phyloP scores from a whole-genome alignment of 2,888 invertebrate species.

The Eueremaeus valkanovi region DNA sequence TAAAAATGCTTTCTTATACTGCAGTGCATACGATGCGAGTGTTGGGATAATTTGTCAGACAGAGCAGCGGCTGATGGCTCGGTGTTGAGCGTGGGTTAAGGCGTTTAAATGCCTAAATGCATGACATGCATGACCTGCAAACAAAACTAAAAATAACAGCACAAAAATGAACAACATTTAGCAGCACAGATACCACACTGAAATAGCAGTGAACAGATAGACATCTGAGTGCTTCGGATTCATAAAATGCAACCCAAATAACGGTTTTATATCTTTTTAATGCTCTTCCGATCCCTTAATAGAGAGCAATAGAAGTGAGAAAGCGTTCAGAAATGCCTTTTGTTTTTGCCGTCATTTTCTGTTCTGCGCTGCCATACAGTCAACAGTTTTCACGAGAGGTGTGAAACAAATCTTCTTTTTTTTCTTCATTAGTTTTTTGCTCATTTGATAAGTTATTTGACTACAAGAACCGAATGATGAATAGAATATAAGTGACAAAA shows the following conservation, averaged over 20 bases:
- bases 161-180: neutral
- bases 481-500: neutral
- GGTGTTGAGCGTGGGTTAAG: neutral
- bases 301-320: neutral
- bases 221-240: neutral
- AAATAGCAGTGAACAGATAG: neutral
- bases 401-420: neutral
- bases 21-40: neutral
- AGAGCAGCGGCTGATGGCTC: neutral
- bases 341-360: too few relatives aligned
- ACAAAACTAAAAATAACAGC: conserved; percentile 28
- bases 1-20: neutral
- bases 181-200: neutral
- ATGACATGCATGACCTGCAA: conserved; percentile 18
- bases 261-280: conserved; percentile 1
- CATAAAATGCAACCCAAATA: conserved; percentile 13
- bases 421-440: neutral
- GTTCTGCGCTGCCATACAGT: neutral
- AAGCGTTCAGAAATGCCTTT: neutral
- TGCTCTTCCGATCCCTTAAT: neutral
- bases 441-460: neutral
- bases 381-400: conserved; percentile 8
- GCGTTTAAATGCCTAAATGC: neutral
- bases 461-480: neutral
- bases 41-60: conserved; percentile 24